Evolutionary conservation across 2,888 invertebrate genomes (phyloP), one percentile per base, ranked within the genome.

Genomic region (Ormyrus thymus): DNA sequence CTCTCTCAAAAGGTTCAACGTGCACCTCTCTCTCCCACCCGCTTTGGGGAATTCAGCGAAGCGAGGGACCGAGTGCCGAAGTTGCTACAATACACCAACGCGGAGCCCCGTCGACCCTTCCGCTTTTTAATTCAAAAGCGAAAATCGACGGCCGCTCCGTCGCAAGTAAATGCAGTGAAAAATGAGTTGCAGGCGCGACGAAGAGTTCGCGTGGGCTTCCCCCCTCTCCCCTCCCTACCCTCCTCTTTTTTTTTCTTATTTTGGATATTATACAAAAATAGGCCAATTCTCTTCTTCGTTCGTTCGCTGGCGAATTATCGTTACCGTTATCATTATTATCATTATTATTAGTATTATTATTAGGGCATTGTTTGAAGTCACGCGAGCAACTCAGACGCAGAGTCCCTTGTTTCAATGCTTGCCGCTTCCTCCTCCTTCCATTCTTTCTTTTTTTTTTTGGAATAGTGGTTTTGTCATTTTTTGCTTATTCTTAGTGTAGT

Each of bases 241-340:
- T 50, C 29, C 9, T 58, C 43, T 62, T 51, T 68, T 77, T 78
- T 69, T 74, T 72, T 56, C 65, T 51, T 65, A 61, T 76, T 68
- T 66, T 66, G 55, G 15, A 50, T 80, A 77, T 73, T 76, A 64
- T 80, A 80, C 61, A 74, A 80, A 80, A 80, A 80, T 80, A 80
- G 74, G 74, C 77, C 74, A 74, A 80, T 76, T 75, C 46, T 48
- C 45, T 59, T 64, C 15, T 76, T 73, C 48, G 13, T 71, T 53
- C 56, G 7, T 29, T 76, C 56, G 59, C 64, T 79, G 68, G 62
- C 70, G 65, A 79, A 55, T 55, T 55, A 61, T 72, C 53, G 51
- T 66, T 65, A 58, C 58, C n/a, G 58, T 71, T 65, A 76, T 51
- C 68, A 56, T 59, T 13, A 56, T 53, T 69, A 69, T 73, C 58